A percentile compares a stretch with the other conserved stretches of the same genome.
These are phyloP conservation scores for Apteryx mantelli DNA, from an alignment of 2,113 vertebrate species.

Conservation along the genomic window DNA sequence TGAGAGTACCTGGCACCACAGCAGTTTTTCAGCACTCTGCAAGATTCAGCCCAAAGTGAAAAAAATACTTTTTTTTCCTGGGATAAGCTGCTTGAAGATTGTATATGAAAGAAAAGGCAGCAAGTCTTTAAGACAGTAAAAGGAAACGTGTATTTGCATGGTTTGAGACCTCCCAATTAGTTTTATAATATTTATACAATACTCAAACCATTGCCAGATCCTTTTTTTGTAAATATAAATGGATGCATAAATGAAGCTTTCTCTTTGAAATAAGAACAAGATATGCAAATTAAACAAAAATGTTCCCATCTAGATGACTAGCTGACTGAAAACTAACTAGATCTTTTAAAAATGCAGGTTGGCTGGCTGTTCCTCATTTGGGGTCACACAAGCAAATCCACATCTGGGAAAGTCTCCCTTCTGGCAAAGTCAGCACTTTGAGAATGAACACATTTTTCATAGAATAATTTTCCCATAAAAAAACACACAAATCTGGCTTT, in stretches of 20 bases:
- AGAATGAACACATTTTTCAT: neutral
- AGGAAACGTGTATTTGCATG: neutral
- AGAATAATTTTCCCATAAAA: neutral
- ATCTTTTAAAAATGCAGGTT: neutral
- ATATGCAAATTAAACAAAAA: neutral
- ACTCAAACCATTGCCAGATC: neutral
- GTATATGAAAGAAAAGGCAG: constrained; percentile 9
- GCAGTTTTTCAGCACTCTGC: neutral
- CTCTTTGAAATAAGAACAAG: neutral
- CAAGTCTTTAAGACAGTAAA: neutral
- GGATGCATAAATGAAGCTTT: neutral
- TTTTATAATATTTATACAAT: neutral
- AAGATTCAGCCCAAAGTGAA: neutral
- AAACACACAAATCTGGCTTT: neutral
- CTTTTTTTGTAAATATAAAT: neutral
- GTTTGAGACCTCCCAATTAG: neutral
- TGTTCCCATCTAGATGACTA: neutral
- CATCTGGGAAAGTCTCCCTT: neutral
- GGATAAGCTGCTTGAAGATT: neutral
- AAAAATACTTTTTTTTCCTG: neutral
- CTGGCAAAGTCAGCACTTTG: neutral
- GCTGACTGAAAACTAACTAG: neutral
- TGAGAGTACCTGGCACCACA: neutral
- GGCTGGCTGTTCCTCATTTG: neutral
- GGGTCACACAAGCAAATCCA: neutral